A percentile compares a stretch with the other conserved stretches of the same genome.
Conservation (phyloP, 2,113 vertebrate species). For the Toxostoma redivivum region DNA sequence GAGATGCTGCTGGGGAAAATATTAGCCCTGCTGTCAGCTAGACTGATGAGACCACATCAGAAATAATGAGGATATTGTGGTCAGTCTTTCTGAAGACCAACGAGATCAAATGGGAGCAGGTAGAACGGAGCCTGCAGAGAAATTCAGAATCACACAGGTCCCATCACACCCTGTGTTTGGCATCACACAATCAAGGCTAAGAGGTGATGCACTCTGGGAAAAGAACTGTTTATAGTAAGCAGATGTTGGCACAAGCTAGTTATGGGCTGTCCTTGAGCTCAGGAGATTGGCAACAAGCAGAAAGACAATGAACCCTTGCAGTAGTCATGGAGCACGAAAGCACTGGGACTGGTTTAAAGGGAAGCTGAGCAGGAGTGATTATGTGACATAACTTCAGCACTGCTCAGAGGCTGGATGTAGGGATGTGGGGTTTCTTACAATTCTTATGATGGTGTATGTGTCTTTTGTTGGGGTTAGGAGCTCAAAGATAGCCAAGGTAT, state of each 20-base stretch:
- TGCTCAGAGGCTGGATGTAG: background rate
- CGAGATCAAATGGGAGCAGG: background rate
- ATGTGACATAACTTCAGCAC: background rate
- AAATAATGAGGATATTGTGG: background rate
- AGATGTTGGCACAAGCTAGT: background rate
- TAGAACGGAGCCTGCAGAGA: background rate
- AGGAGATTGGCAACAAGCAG: background rate
- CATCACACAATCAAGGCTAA: background rate
- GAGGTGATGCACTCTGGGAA: background rate
- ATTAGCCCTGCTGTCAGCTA: background rate
- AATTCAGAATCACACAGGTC: rapidly evolving
- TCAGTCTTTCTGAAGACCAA: background rate
- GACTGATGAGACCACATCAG: background rate
- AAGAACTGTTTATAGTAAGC: background rate
- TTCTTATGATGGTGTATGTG: background rate
- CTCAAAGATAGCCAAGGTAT: background rate
- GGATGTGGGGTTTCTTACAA: background rate
- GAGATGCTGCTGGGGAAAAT: background rate
- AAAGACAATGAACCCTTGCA: background rate
- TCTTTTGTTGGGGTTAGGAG: background rate
- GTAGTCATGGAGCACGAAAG: background rate
- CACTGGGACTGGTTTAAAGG: background rate
- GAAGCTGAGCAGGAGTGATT: background rate
- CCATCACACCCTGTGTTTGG: background rate
- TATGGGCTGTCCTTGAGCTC: background rate